Conservation (phyloP, 2,888 invertebrate genomes). For the Pyrocoelia pectoralis region DNA sequence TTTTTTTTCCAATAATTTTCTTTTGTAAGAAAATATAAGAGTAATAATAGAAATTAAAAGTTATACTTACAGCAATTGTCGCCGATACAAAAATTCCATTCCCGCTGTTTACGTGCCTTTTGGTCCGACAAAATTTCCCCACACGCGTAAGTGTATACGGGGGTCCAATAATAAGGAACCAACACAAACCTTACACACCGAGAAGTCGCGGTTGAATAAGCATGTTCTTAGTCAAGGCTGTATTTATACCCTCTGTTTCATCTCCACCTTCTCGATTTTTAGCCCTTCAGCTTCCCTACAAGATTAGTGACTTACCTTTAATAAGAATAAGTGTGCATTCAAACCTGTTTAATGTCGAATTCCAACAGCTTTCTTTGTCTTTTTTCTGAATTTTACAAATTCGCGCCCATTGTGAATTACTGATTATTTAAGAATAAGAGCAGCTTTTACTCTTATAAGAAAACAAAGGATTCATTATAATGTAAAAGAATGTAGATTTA, state of each 20-base stretch:
- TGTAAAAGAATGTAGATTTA: neutral
- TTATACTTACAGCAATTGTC: constrained; percentile 28
- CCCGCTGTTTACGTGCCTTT: constrained; percentile 9
- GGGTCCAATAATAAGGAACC: constrained; percentile 23
- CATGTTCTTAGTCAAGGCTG: constrained; percentile 31
- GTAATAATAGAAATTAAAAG: constrained; percentile 11
- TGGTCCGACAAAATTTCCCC: constrained; percentile 18
- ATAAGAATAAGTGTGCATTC: neutral
- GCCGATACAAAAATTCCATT: constrained; percentile 30
- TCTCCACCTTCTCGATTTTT: constrained; percentile 22
- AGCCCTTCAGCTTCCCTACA: constrained; percentile 21
- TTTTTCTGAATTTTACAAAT: neutral
- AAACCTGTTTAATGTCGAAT: neutral
- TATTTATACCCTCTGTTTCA: constrained; percentile 36
- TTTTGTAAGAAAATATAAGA: too few relatives aligned
- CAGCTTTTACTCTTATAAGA: too few relatives aligned
- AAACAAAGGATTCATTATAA: neutral
- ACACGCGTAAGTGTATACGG: constrained; percentile 31
- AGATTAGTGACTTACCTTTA: constrained; percentile 1
- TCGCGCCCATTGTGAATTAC: neutral
- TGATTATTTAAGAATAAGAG: neutral
- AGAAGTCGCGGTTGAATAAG: constrained; percentile 32
- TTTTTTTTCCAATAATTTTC: neutral
- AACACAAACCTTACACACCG: constrained; percentile 32
- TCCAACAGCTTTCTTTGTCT: neutral